phyloP scores from a whole-genome alignment of 30 jellyfish, hydroid and myxozoan species.

The Sanderia malayensis region DNA sequence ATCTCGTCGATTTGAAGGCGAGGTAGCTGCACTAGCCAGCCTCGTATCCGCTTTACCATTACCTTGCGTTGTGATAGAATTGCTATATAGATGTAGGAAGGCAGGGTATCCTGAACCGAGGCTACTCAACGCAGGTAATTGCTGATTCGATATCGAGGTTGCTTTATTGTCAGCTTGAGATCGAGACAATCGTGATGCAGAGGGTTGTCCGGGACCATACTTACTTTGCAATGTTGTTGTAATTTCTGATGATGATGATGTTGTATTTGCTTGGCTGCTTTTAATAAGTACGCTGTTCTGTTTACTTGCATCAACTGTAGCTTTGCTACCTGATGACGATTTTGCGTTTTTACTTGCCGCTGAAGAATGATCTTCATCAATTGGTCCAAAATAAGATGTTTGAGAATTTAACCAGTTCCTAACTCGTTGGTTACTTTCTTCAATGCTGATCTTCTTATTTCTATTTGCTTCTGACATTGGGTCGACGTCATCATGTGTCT shows the following conservation, averaged over 20 bases:
- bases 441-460: slow-evolving; percentile 58
- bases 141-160: neutral
- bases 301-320: neutral
- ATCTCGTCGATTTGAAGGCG: neutral
- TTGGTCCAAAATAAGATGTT: slow-evolving; percentile 60
- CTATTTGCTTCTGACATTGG: slow-evolving; percentile 49
- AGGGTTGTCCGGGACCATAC: neutral
- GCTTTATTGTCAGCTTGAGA: neutral
- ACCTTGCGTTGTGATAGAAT: neutral
- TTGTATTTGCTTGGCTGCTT: neutral
- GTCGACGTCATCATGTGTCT: slow-evolving; percentile 55
- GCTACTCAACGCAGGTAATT: neutral
- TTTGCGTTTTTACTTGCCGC: neutral
- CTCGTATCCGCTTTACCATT: neutral
- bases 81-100: neutral
- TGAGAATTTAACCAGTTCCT: slow-evolving; percentile 85
- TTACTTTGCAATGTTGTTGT: neutral
- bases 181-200: neutral
- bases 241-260: neutral
- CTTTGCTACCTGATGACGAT: neutral
- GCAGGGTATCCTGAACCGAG: neutral
- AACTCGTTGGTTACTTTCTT: slow-evolving; percentile 79
- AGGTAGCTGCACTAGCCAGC: neutral
- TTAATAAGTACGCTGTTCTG: neutral
- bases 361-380: slow-evolving; percentile 35